A percentile compares a stretch with the other conserved stretches of the same genome.
These are phyloP conservation scores for Megaustenia siamemsis DNA, from an alignment of 2,888 invertebrate species.

Conservation along the genomic window DNA sequence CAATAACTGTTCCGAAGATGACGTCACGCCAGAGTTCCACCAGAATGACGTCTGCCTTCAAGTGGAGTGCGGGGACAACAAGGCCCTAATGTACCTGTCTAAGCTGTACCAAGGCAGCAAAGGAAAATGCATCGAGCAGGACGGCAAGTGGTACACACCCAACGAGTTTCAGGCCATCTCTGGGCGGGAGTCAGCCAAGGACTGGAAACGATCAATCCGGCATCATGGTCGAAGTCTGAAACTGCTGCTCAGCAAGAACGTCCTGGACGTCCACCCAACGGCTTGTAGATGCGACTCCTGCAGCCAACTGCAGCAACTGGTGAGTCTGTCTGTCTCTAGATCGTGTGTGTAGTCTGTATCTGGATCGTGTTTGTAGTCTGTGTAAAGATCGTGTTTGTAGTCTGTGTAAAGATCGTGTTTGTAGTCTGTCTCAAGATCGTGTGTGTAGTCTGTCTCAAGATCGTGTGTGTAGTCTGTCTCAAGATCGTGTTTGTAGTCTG, in stretches of 20 bases:
- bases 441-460: no score
- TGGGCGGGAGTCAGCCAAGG: constrained; percentile 82
- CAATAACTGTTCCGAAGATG: constrained; percentile 61
- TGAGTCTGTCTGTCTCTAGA: constrained; percentile 53
- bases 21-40: constrained; percentile 60
- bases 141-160: constrained; percentile 81
- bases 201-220: constrained; percentile 81
- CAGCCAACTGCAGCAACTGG: constrained; percentile 60
- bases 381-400: no score
- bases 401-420: no score
- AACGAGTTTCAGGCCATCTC: constrained; percentile 82
- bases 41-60: constrained; percentile 75
- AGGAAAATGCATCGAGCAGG: constrained; percentile 81
- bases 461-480: no score
- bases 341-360: no score
- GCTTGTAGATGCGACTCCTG: constrained; percentile 79
- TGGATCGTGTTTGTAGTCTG: no score
- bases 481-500: no score
- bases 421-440: no score
- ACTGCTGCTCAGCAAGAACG: constrained; percentile 80
- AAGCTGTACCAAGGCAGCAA: constrained; percentile 81
- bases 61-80: constrained; percentile 79
- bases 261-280: constrained; percentile 80
- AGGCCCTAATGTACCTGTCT: constrained; percentile 78
- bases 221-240: constrained; percentile 81